These are phyloP conservation scores for Frankliniella fusca DNA, from an alignment of 2,888 invertebrate species.

Conservation along the genomic window DNA sequence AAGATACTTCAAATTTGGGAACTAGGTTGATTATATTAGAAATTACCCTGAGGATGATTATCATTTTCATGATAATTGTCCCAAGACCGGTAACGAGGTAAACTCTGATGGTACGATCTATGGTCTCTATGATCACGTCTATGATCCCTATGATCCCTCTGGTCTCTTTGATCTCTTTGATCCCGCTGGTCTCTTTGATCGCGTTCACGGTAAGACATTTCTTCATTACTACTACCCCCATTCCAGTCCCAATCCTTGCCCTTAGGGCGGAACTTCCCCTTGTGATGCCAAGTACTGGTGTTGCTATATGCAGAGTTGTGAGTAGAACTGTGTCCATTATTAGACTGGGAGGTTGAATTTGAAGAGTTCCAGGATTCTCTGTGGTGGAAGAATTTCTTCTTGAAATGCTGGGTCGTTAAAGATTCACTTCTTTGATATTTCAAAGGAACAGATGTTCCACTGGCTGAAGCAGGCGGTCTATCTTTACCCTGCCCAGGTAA, in stretches of 20 bases:
- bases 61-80: neutral
- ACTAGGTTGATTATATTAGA: neutral
- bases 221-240: slow-evolving; percentile 33
- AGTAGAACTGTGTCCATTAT: slow-evolving; percentile 33
- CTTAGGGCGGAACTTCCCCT: slow-evolving; percentile 66
- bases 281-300: slow-evolving; percentile 46
- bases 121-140: neutral
- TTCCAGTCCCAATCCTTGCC: slow-evolving; percentile 71
- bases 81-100: slow-evolving; percentile 1
- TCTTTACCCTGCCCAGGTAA: slow-evolving; percentile 46
- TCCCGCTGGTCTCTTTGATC: slow-evolving; percentile 14
- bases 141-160: neutral
- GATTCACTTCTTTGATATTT: slow-evolving; percentile 54
- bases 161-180: neutral
- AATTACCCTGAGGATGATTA: neutral
- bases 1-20: neutral
- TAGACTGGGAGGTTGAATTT: neutral
- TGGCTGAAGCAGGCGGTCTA: slow-evolving; percentile 48
- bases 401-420: slow-evolving; percentile 60
- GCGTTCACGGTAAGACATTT: neutral
- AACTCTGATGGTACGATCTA: neutral
- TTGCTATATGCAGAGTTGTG: neutral
- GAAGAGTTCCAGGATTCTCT: slow-evolving; percentile 47
- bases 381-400: slow-evolving; percentile 75
- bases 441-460: slow-evolving; percentile 50